Evolutionary conservation across 1,140 invertebrate genomes (phyloP).

Genomic region (Paracyclopina nana): DNA sequence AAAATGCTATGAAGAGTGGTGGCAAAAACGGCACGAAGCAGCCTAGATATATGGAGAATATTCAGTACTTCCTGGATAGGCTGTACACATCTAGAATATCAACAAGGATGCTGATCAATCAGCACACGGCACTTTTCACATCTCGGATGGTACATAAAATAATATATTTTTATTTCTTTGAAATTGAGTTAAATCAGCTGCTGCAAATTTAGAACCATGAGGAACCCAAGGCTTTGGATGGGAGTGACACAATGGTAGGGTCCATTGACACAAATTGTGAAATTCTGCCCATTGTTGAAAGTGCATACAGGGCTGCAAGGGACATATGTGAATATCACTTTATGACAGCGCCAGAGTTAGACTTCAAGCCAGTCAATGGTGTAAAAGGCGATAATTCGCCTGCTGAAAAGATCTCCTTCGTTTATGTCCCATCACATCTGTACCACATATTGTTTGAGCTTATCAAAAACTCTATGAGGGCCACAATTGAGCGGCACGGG

Average conservation of each 20-base stretch:
- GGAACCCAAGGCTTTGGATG: conserved; percentile 27
- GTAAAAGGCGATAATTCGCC: neutral
- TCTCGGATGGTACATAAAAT: too few relatives aligned
- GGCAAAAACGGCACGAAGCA: conserved; percentile 61
- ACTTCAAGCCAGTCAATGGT: neutral
- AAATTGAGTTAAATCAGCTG: too few relatives aligned
- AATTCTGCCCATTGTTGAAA: conserved; percentile 37
- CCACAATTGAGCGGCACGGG: conserved; percentile 73
- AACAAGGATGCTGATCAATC: conserved; percentile 96
- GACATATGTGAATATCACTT: conserved; percentile 98
- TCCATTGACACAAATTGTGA: conserved; percentile 78
- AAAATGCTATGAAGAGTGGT: conserved; percentile 59
- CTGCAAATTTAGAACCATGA: too few relatives aligned
- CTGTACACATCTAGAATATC: conserved; percentile 94
- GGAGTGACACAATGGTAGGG: conserved; percentile 68
- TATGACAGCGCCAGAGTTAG: conserved; percentile 26
- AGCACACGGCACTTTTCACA: conserved; percentile 57
- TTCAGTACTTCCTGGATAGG: conserved; percentile 95
- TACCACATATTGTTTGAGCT: conserved; percentile 98
- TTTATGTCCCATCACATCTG: conserved; percentile 93
- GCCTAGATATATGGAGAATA: too few relatives aligned
- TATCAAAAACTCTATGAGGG: conserved; percentile 95
- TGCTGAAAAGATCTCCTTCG: conserved; percentile 47
- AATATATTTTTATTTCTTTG: too few relatives aligned
- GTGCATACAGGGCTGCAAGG: conserved; percentile 89